Evolutionary conservation across 2,113 vertebrate species (phyloP), one percentile per base, ranked within the genome.

Genomic region (Todiramphus chloris): DNA sequence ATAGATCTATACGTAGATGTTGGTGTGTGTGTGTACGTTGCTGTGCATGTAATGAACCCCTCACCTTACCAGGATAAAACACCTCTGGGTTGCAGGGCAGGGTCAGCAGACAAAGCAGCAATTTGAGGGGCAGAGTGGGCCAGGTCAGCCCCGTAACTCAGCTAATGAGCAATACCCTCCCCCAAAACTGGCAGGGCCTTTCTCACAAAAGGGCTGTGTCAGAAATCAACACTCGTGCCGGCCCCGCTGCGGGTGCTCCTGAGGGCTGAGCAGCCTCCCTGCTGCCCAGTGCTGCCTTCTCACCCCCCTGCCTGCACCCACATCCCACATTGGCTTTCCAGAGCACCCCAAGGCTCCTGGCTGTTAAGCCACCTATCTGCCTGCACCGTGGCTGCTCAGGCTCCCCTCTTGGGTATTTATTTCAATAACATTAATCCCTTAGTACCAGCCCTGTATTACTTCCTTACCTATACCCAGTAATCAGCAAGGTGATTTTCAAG

Each of bases 361-460:
- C 21, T 77, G 51, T 55, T 74, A 1, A 53, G 44, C 63, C 41
- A 33, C 67, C 62, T 5, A 9, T 33, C 55, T 19, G 6, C 33
- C 51, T 31, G 27, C 43, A 10, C 33, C 0, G 0, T 60, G 76
- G 35, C 50, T 91, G 2, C 59, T 90, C 6, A 4, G 30, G 41
- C 9, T 83, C 6, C 44, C 11, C 64, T 31, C 35, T 60, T 39
- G 35, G 13, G 3, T 82, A 17, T 72, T 67, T 69, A 69, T 84
- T 79, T 77, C 67, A 55, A 31, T 72, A 72, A 18, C 1, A 0
- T 85, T 44, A 66, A 53, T 83, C 24, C 48, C 73, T 73, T 59
- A 62, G 23, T 28, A 39, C 30, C 30, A 87, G 48, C 51, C 37
- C 27, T 2, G 0, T 56, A 27, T 66, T 53, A 37, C 70, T 63